Percentiles rank a stretch among this genome's conserved stretches.
These are phyloP conservation scores for Hipposideros larvatus DNA, from an alignment of 2,797 vertebrate genomes.

Conservation along the genomic window DNA sequence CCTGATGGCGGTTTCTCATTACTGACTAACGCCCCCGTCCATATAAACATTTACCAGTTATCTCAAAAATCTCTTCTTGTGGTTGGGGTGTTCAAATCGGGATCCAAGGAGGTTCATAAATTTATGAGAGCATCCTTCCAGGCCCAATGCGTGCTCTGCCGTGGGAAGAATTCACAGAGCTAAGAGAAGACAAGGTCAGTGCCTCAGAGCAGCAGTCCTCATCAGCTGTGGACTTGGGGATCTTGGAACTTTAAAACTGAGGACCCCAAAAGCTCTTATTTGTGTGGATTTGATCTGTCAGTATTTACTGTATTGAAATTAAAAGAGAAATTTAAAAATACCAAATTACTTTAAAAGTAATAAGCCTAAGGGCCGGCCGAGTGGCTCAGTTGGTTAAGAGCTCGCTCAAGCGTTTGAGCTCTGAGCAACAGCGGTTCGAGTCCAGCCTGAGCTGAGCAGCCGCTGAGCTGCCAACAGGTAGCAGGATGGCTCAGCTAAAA, in stretches of 20 bases:
- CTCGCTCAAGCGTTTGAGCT: too few relatives aligned
- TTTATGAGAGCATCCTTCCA: accelerated
- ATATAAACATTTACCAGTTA: neutral
- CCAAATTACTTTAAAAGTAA: neutral
- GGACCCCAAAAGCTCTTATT: neutral
- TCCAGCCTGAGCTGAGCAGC: too few relatives aligned
- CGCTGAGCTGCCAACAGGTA: too few relatives aligned
- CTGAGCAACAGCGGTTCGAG: too few relatives aligned
- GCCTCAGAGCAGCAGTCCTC: neutral
- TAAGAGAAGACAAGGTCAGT: neutral
- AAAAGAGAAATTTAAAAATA: neutral
- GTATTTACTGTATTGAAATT: neutral
- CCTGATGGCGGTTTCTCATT: neutral
- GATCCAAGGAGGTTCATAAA: neutral
- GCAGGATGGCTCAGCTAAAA: too few relatives aligned
- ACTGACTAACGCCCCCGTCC: too few relatives aligned
- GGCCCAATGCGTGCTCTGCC: accelerated
- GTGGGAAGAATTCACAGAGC: neutral
- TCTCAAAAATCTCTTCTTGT: neutral
- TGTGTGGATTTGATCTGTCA: neutral
- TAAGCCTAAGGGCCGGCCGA: too few relatives aligned
- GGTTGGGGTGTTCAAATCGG: neutral
- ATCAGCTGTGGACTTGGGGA: neutral
- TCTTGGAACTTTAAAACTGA: neutral
- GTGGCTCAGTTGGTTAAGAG: too few relatives aligned